phyloP scores from a whole-genome alignment of 2,113 vertebrate species.

The Girardinichthys multiradiatus region DNA sequence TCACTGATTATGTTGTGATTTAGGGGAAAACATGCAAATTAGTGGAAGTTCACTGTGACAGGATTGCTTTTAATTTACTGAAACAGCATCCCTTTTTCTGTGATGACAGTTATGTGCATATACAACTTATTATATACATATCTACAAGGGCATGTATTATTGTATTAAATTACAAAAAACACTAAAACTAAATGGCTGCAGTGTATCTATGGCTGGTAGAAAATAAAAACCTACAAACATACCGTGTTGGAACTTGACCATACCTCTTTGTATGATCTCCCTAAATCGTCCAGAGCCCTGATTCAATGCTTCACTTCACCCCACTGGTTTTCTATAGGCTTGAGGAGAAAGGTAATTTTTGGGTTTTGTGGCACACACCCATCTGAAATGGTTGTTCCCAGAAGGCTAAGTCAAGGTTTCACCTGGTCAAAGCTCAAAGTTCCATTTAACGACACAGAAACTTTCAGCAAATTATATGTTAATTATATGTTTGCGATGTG shows the following conservation, averaged over 20 bases:
- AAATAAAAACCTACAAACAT: constrained; percentile 91
- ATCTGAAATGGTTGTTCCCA: no score
- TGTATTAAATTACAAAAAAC: constrained; percentile 86
- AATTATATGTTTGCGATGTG: no score
- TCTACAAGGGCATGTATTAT: constrained; percentile 98
- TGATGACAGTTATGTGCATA: constrained; percentile 90
- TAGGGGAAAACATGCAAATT: constrained; percentile 75
- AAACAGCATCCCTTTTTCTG: constrained; percentile 94
- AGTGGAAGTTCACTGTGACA: constrained; percentile 92
- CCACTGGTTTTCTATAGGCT: no score
- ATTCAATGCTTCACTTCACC: not conserved
- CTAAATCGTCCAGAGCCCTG: not conserved
- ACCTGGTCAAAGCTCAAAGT: no score
- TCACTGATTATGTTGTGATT: constrained; percentile 85
- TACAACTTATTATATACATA: constrained; percentile 88
- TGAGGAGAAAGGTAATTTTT: no score
- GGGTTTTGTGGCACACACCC: no score
- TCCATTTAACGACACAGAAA: no score
- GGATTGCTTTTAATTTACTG: constrained; percentile 91
- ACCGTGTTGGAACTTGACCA: not conserved
- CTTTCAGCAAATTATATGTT: no score
- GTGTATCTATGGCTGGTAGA: constrained; percentile 95
- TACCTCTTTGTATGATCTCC: not conserved
- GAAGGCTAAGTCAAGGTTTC: no score
- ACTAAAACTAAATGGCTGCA: constrained; percentile 89